A percentile compares a stretch with the other conserved stretches of the same genome.
These are phyloP conservation scores for Zapus hudsonius DNA, from an alignment of 2,113 vertebrate species.

Conservation along the genomic window DNA sequence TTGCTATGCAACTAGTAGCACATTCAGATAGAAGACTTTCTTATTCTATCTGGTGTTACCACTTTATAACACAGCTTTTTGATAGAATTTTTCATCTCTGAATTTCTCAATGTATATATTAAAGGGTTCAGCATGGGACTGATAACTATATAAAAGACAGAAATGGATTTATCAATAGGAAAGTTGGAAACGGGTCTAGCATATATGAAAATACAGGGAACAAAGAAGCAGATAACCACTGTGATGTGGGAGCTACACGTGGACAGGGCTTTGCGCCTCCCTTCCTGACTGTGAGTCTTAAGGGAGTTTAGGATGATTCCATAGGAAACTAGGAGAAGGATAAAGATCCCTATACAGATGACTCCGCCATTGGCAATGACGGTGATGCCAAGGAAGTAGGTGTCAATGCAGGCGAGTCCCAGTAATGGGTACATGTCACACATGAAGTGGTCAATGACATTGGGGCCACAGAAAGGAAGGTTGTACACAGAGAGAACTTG, in stretches of 20 bases:
- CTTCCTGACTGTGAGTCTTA: constrained; percentile 9
- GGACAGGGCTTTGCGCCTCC: constrained; percentile 67
- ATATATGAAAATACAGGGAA: constrained; percentile 73
- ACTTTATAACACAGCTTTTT: constrained; percentile 19
- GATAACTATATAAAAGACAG: constrained; percentile 39
- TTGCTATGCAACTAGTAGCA: background rate
- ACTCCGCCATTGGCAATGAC: constrained; percentile 15
- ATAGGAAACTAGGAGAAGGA: constrained; percentile 68
- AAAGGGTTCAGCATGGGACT: constrained; percentile 48
- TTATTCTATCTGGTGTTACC: too few relatives aligned
- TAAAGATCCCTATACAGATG: constrained; percentile 52
- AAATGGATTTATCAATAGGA: constrained; percentile 30
- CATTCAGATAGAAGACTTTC: background rate
- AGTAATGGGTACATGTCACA: constrained; percentile 73
- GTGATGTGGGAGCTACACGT: constrained; percentile 69
- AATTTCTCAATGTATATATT: constrained; percentile 55
- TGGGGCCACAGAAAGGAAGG: constrained; percentile 78
- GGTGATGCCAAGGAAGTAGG: background rate
- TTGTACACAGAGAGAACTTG: constrained; percentile 39
- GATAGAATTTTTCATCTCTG: constrained; percentile 61
- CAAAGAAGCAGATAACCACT: constrained; percentile 64
- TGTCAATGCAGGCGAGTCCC: constrained; percentile 52
- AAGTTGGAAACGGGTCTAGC: constrained; percentile 55
- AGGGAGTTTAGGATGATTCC: constrained; percentile 55
- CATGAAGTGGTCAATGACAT: constrained; percentile 71